Evolutionary conservation across 2,888 invertebrate genomes (phyloP).

Genomic region (Amphipyra tragopoginis): DNA sequence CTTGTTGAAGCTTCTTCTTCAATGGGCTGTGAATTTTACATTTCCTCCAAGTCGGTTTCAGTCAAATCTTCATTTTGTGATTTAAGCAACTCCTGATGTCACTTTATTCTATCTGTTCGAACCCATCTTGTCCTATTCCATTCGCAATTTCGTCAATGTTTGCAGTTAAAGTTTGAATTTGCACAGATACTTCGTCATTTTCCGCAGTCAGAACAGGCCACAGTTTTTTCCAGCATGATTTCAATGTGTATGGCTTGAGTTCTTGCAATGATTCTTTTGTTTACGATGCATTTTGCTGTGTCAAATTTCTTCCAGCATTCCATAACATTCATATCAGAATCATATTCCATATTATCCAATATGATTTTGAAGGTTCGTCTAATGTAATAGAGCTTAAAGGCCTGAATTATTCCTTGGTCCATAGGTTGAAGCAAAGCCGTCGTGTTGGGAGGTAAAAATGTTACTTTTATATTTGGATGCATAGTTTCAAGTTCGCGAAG

Average conservation of each 20-base stretch:
- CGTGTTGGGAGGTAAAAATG: slow-evolving; percentile 23
- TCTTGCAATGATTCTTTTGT: too few relatives aligned
- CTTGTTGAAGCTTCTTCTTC: slow-evolving; percentile 24
- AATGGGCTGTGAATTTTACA: slow-evolving; percentile 30
- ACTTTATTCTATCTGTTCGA: slow-evolving; percentile 52
- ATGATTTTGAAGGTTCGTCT: slow-evolving; percentile 50
- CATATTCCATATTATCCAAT: slow-evolving; percentile 49
- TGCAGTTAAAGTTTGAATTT: too few relatives aligned
- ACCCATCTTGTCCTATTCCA: slow-evolving; percentile 56
- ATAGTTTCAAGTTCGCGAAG: slow-evolving; percentile 48
- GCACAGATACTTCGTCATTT: too few relatives aligned
- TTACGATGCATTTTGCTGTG: too few relatives aligned
- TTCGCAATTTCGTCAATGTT: too few relatives aligned
- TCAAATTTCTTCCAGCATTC: too few relatives aligned
- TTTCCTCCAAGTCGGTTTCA: slow-evolving; percentile 63
- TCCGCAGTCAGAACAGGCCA: slow-evolving; percentile 37
- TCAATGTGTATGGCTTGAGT: neutral
- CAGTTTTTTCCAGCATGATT: slow-evolving; percentile 27
- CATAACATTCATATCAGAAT: too few relatives aligned
- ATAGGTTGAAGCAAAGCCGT: slow-evolving; percentile 59
- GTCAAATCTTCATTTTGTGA: slow-evolving; percentile 57
- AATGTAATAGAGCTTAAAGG: slow-evolving; percentile 56
- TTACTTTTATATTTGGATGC: slow-evolving; percentile 42
- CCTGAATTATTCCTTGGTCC: slow-evolving; percentile 58
- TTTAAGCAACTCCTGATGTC: slow-evolving; percentile 50